Base-by-base conservation (phyloP, 2,113 vertebrate species). In the Ascaphus truei region DNA sequence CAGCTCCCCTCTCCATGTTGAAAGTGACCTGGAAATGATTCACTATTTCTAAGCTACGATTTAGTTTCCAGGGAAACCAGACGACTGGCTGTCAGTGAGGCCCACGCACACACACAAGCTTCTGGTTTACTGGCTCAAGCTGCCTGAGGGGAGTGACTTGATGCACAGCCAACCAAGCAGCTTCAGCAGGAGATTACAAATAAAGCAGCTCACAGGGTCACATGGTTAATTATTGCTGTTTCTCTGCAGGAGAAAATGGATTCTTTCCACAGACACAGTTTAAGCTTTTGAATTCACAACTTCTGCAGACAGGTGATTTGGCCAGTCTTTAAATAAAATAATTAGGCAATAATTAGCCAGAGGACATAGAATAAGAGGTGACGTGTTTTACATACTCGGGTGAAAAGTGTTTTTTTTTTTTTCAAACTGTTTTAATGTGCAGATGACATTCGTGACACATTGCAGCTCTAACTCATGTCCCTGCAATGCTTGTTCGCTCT, bases 31-130 rank as follows among this genome's bases (percentile, higher is more conserved):
- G 94, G 92, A 95, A 94, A 92, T 91, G 89, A 90, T 94, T 92
- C 87, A 81, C 86, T 88, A 83, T 88, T 90, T 90, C 90, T 89
- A 7, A 88, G 91, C 92, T 87, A 87, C 88, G 88, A 87, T 87
- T 91, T 85, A 81, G 93, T 96, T 96, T 90, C 95, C 94, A 89
- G 88, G 94, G 95, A 92, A 96, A 96, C 95, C 90, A 94, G 91
- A 85, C 83, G 88, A 83, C 89, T 95, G 93, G 86, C 92, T 92
- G 92, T 92, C 89, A 91, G 79, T 80, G 86, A 90, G 88, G 86
- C 87, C 84, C 82, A 78, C 79, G 47, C 16, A 4, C 86, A 84
- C 83, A 81, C 78, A 82, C 91, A 87, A 91, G 86, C 91, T 86
- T 92, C 91, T 91, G 83, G 86, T 91, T 92, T 90, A 95, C 92